Base-by-base conservation (phyloP, 64 coral and sea anemone species). In the Exaiptasia diaphana region DNA sequence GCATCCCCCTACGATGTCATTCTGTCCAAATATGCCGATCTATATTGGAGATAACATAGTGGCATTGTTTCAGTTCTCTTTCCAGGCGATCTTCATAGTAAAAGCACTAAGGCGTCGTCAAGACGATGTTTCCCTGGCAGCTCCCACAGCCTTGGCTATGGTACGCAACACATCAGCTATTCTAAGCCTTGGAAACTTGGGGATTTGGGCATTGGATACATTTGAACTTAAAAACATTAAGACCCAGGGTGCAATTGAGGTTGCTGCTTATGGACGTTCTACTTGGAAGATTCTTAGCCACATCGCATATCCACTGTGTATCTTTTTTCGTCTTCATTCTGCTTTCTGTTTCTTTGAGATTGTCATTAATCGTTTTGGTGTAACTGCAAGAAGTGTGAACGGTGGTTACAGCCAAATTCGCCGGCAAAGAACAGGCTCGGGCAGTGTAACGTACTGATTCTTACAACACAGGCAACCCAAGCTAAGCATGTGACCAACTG, bases 301-400 rank as follows among this genome's bases (percentile, higher is more conserved):
- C 38, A 37, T 73, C 38, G 69, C 69, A 24, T 73, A n/a, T 14
- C 69, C 69, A 17, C 23, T 73, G 9, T 73, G 69, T 40, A 73
- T 73, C 15, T 73, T 73, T 11, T 73, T 73, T 49, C 38, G 69
- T 15, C 69, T 73, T 3, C 69, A 73, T 48, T 73, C 69, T 45
- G 69, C 45, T 26, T 73, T 73, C 45, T 73, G 69, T 11, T 73
- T 35, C 69, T 49, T 22, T 48, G 69, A 73, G 69, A 73, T 73
- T 21, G 69, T 73, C n/a, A 73, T 73, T 37, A 73, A 73, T 49
- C 38, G 69, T 42, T 73, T 73, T 73, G 69, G 49, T 52, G n/a
- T 52, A n/a, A n/a, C n/a, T n/a, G n/a, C n/a, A n/a, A n/a, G n/a
- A n/a, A n/a, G n/a, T n/a, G n/a, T n/a, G n/a, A n/a, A n/a, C n/a